Evolutionary conservation across 64 coral and sea anemone genomes (phyloP), one percentile per base, ranked within the genome.

Genomic region (Dendrophyllia cribrosa): DNA sequence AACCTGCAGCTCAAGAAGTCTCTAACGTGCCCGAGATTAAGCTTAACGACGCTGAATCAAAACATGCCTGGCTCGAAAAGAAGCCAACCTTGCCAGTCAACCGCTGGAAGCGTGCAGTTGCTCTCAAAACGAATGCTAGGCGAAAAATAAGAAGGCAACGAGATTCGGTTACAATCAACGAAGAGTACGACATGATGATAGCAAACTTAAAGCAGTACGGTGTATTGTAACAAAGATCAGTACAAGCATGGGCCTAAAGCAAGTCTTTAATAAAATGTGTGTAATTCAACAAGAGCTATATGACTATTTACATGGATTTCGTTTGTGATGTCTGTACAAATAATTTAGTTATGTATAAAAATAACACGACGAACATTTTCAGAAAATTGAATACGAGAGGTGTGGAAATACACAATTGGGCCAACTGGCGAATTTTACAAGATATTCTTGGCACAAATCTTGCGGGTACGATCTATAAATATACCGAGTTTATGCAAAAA

Each of bases 181-280:
- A 84, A 24, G 80, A 84, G 63, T 84, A 84, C 62, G 80, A 84
- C 8, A 44, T 84, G 62, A 84, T 84, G 62, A 24, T 84, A 19
- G 43, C 65, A 3, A 84, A 66, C 9, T 67, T 84, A 23, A 84
- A 66, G 13, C 43, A 22, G 44, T 84, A 50, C 45, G 80, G 80
- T 21, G 80, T 84, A 23, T 11, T 66, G 47, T 84, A 43, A 84
- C 44, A 56, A 15, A 58, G 25, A 43, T n/a, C n/a, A n/a, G n/a
- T 44, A 22, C 3, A 24, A 22, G 4, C 66, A 34, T 4, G 6
- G 7, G 22, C 21, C 7, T 56, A 56, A 56, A 12, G 53, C 12
- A 9, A 9, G 5, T 56, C 12, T 70, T 70, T 10, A 70, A 70
- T 34, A 43, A 70, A 43, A 25, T 5, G 66, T 24, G 21, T 70